Percentiles rank a stretch among this genome's conserved stretches.
Evolutionary conservation across 2,888 invertebrate species (phyloP).

Genomic region (Stenolophus ochropezus): DNA sequence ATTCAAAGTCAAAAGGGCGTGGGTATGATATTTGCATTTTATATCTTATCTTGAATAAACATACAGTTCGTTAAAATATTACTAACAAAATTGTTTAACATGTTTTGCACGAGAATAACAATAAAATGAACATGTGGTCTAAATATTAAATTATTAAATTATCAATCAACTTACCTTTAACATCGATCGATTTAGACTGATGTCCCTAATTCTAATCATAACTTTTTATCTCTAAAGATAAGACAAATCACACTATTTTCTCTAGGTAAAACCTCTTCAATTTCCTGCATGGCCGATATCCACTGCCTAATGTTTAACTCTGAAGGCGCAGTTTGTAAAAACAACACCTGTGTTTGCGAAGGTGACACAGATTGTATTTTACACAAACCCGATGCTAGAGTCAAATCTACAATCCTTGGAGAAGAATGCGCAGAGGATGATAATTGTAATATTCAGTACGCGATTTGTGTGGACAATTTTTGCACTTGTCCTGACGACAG

Average conservation of each 20-base stretch:
- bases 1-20: neutral
- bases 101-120: too few relatives aligned
- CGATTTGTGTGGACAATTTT: constrained; percentile 63
- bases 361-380: neutral
- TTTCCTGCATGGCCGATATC: neutral
- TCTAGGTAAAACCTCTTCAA: neutral
- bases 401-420: constrained; percentile 63
- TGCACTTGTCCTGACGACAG: constrained; percentile 66
- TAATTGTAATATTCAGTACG: constrained; percentile 66
- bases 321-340: neutral
- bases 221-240: too few relatives aligned
- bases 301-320: neutral
- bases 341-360: constrained; percentile 23
- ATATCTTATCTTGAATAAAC: constrained; percentile 13
- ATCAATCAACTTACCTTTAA: neutral
- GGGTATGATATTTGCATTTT: neutral
- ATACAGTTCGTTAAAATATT: neutral
- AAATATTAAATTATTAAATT: neutral
- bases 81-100: too few relatives aligned
- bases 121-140: neutral
- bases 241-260: too few relatives aligned
- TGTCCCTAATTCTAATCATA: too few relatives aligned
- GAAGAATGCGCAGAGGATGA: constrained; percentile 63
- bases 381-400: neutral
- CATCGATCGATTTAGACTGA: neutral